Evolutionary conservation across 2,113 vertebrate species (phyloP), one percentile per base, ranked within the genome.

Genomic region (Ovis aries): DNA sequence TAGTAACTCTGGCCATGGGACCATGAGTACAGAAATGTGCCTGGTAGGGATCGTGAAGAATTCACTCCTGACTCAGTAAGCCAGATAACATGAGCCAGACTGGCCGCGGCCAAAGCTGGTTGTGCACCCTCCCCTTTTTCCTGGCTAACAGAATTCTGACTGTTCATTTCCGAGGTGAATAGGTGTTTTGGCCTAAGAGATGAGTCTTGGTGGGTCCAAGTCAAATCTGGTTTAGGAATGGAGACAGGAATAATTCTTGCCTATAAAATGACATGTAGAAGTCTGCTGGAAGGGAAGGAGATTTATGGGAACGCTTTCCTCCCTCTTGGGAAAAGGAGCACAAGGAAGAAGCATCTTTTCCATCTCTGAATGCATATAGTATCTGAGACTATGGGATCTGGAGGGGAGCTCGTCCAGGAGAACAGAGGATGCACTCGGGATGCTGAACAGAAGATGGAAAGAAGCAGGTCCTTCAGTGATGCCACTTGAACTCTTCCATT

Each of bases 61-160:
- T 27, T 62, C 31, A 27, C 7, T 52, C 36, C 25, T 62, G 33
- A 43, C 19, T 48, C 77, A 2, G 13, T 5, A 4, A 84, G 62
- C 40, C 36, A 77, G 29, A 25, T 7, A 29, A 31, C 31, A 36
- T 0, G 19, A 40, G 84, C 48, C 43, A n/a, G 43, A 48, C 57
- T 29, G 19, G 88, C 95, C 29, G 8, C 8, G 16, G 31, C 2
- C 0, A 7, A 36, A n/a, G 2, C 10, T 5, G 8, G 23, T 1
- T 7, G 36, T n/a, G n/a, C n/a, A 53, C 33, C 45, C 21, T 55
- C 17, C 45, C 19, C 36, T 33, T 50, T 74, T 19, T 77, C 84
- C 48, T 53, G 27, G 40, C 53, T 59, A 48, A 62, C 1, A 36
- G 64, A 84, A 53, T 14, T 74, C 33, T 19, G 25, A 77, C 8